These are phyloP conservation scores for Gyps fulvus DNA, from an alignment of 2,113 vertebrate genomes.

Conservation along the genomic window DNA sequence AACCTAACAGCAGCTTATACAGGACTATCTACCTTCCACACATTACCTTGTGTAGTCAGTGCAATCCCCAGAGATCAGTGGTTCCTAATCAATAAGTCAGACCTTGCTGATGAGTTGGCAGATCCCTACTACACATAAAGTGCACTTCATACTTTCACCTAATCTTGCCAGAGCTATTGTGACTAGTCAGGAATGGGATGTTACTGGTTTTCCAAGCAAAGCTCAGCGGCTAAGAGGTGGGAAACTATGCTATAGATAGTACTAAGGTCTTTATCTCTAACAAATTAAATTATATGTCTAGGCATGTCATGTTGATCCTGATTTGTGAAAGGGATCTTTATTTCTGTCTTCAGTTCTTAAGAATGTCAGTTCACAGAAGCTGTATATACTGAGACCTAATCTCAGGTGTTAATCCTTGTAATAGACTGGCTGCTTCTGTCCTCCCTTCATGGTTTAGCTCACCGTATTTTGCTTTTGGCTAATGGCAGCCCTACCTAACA, in stretches of 20 bases:
- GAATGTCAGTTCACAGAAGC: background rate
- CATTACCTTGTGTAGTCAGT: background rate
- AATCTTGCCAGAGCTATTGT: background rate
- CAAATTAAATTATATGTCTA: background rate
- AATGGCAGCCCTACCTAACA: background rate
- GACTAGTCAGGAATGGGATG: background rate
- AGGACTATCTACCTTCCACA: background rate
- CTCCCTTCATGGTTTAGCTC: background rate
- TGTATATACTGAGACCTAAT: background rate
- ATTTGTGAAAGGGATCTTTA: background rate
- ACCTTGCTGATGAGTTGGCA: background rate
- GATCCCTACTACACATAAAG: background rate
- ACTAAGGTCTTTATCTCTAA: background rate
- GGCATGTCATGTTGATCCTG: background rate
- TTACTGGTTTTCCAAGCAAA: background rate
- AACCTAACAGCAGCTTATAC: background rate
- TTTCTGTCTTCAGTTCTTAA: background rate
- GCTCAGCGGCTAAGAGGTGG: background rate
- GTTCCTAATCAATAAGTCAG: background rate
- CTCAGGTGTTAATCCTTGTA: background rate
- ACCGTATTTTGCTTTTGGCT: background rate
- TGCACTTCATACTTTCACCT: background rate
- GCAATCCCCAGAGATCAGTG: background rate
- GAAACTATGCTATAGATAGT: background rate
- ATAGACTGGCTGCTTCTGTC: background rate